phyloP scores from a whole-genome alignment of 2,888 invertebrate genomes.

The Zygaena filipendulae region DNA sequence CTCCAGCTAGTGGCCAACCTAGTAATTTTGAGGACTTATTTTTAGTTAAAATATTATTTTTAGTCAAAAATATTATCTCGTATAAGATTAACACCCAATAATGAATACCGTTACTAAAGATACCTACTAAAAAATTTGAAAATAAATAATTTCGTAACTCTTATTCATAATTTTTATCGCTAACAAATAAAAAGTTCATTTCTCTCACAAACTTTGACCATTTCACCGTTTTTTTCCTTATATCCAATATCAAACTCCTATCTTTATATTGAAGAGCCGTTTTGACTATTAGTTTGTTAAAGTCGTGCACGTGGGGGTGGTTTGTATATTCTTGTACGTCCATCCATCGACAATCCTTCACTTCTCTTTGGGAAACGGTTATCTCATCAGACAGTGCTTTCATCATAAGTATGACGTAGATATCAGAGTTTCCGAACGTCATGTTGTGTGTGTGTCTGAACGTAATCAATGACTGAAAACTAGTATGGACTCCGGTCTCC shows the following conservation, averaged over 20 bases:
- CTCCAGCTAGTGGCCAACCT: no score
- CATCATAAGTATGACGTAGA: conserved; percentile 83
- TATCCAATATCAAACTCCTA: conserved; percentile 69
- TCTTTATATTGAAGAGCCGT: conserved; percentile 73
- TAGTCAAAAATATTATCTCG: no score
- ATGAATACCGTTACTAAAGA: no score
- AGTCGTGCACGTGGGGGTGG: conserved; percentile 78
- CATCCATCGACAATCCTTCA: conserved; percentile 85
- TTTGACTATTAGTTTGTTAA: conserved; percentile 73
- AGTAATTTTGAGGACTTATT: no score
- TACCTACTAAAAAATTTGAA: no score
- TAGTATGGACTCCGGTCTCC: conserved; percentile 85
- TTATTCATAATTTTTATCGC: conserved; percentile 22
- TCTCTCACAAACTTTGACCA: conserved; percentile 39
- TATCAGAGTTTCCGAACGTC: conserved; percentile 85
- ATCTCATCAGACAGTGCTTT: conserved; percentile 73
- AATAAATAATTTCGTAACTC: conserved; percentile 8
- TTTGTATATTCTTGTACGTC: conserved; percentile 75
- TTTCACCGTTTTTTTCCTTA: conserved; percentile 56
- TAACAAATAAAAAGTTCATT: conserved; percentile 39
- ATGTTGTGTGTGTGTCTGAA: conserved; percentile 83
- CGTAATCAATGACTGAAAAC: conserved; percentile 79
- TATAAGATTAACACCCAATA: no score
- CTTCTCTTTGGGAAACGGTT: conserved; percentile 77
- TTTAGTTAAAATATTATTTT: no score